Base-by-base conservation (phyloP, 2,888 invertebrate species). In the Agapostemon virescens region DNA sequence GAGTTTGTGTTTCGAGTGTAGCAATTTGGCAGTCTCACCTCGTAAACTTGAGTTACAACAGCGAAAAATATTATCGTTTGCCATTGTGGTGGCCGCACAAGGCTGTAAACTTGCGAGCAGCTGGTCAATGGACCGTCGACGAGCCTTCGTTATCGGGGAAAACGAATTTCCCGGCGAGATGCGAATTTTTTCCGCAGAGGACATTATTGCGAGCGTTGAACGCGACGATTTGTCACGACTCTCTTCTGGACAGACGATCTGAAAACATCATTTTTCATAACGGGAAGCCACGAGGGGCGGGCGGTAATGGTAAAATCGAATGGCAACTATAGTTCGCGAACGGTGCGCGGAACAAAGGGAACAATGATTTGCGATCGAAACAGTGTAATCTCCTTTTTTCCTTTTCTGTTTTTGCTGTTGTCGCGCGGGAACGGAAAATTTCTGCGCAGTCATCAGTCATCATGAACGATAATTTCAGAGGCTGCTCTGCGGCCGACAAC, bases 151-250 rank as follows among this genome's bases (percentile, higher is more conserved):
- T 55, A 55, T 55, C 17, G 30, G 23, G 26, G 26, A 17, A 26
- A 55, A 55, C 55, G 55, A 55, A 26, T 30, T 55, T 55, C 33
- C 36, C 7, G 58, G 26, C 20, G 26, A 23, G 63, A 52, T 38
- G 26, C n/a, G 40, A 74, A 70, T 69, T 79, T n/a, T 74, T 69
- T 66, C 42, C 52, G 26, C 38, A 26, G 40, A 52, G 33, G 71
- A 85, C 82, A 77, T 75, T 82, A 72, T 77, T 72, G 52, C 74
- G 40, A 73, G 84, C 64, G 67, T 82, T 83, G 81, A 69, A 82
- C 76, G 68, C 55, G 68, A 84, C 81, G 77, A 88, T 89, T 88
- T 86, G 85, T 89, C 85, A 88, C 71, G 76, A 83, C 69, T 73
- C 71, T 67, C 77, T 79, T 72, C 80, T 26, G 69, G 69, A 69